Percentiles rank a stretch among this genome's conserved stretches.
Evolutionary conservation across 2,888 invertebrate genomes (phyloP).

Genomic region (Sabatieria punctata): DNA sequence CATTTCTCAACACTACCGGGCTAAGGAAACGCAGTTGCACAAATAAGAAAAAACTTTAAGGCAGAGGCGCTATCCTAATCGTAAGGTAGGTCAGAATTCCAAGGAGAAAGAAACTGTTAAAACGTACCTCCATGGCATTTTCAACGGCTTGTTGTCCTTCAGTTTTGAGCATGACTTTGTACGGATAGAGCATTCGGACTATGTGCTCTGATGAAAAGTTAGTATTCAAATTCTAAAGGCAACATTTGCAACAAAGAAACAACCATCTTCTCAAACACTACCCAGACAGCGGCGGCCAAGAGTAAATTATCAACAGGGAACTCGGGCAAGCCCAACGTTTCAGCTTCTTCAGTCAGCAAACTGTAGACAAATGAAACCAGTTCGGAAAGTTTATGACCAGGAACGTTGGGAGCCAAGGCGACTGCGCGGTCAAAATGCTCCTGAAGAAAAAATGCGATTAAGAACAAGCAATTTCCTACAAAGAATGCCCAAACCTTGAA

Average conservation of each 20-base stretch:
- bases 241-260: slow-evolving; percentile 18
- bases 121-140: slow-evolving; percentile 43
- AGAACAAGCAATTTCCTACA: too few relatives aligned
- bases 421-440: too few relatives aligned
- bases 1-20: too few relatives aligned
- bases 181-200: slow-evolving; percentile 63
- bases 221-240: slow-evolving; percentile 51
- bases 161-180: slow-evolving; percentile 54
- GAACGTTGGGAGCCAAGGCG: slow-evolving; percentile 41
- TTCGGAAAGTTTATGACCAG: slow-evolving; percentile 44
- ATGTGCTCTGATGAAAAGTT: slow-evolving; percentile 48
- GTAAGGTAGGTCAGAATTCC: too few relatives aligned
- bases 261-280: too few relatives aligned
- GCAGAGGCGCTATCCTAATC: too few relatives aligned
- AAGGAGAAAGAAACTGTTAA: slow-evolving; percentile 10
- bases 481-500: too few relatives aligned
- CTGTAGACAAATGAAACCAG: slow-evolving; percentile 60
- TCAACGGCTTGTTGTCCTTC: slow-evolving; percentile 57
- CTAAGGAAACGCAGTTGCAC: too few relatives aligned
- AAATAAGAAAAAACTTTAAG: too few relatives aligned
- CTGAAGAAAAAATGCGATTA: too few relatives aligned
- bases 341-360: slow-evolving; percentile 55
- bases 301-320: slow-evolving; percentile 68
- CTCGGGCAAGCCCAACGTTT: slow-evolving; percentile 57
- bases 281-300: slow-evolving; percentile 50